Percentiles rank a stretch among this genome's conserved stretches.
phyloP scores from a whole-genome alignment of 1,140 invertebrate genomes.

The Sarcophaga peregrina region DNA sequence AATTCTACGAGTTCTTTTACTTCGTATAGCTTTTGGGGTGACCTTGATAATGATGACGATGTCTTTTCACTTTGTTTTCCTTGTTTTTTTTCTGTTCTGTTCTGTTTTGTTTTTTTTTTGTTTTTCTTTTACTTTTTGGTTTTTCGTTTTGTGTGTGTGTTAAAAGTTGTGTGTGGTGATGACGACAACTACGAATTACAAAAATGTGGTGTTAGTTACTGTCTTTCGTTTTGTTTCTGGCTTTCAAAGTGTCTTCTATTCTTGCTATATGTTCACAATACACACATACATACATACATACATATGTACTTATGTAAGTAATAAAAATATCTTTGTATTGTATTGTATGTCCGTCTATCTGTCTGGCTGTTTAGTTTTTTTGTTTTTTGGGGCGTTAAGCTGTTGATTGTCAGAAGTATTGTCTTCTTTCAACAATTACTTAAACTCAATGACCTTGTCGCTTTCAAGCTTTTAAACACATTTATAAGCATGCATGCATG shows the following conservation, averaged over 20 bases:
- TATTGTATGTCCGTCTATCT: conserved; percentile 49
- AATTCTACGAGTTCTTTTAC: conserved; percentile 26
- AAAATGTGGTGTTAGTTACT: not conserved
- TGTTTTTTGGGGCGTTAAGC: conserved; percentile 29
- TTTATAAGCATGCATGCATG: not conserved
- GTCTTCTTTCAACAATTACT: conserved; percentile 60
- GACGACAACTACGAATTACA: conserved; percentile 36
- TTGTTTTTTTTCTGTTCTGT: conserved; percentile 45
- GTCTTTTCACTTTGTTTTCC: not conserved
- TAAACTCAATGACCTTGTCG: conserved; percentile 41
- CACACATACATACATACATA: no score
- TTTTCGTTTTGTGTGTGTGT: no score
- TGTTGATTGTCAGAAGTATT: conserved; percentile 65
- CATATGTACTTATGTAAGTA: no score
- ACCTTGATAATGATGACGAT: conserved; percentile 33
- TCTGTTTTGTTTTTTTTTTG: conserved; percentile 50
- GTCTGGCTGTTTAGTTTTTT: conserved; percentile 45
- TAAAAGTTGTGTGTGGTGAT: conserved; percentile 42
- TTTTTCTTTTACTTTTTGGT: not conserved
- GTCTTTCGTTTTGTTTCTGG: conserved; percentile 41
- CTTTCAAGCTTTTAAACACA: not conserved
- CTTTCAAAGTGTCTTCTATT: conserved; percentile 28
- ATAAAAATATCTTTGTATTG: not conserved
- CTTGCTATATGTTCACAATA: no score
- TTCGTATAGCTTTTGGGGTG: conserved; percentile 31